These are phyloP conservation scores for Subacronicta megacephala DNA, from an alignment of 2,888 invertebrate genomes.

Conservation along the genomic window DNA sequence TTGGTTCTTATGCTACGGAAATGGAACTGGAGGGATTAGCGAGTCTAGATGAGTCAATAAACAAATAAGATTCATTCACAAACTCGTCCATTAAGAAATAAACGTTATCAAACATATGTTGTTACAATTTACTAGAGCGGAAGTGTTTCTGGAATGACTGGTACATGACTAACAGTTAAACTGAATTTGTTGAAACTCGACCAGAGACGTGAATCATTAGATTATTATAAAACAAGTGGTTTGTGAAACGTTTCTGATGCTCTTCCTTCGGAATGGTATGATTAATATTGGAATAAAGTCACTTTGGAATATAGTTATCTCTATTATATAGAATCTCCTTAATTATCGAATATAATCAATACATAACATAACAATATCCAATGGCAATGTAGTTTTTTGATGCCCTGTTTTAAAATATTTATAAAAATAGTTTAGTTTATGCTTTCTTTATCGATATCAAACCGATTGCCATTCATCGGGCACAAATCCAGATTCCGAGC, in stretches of 20 bases:
- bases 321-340: too few relatives aligned
- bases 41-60: too few relatives aligned
- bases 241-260: constrained; percentile 11
- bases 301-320: not conserved
- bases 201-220: constrained; percentile 23
- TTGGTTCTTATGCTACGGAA: too few relatives aligned
- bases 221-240: constrained; percentile 11
- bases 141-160: constrained; percentile 22
- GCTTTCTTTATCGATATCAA: too few relatives aligned
- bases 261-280: constrained; percentile 5
- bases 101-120: constrained; percentile 38
- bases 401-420: too few relatives aligned
- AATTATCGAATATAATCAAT: too few relatives aligned
- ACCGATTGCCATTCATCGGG: too few relatives aligned
- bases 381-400: too few relatives aligned
- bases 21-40: too few relatives aligned
- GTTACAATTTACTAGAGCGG: constrained; percentile 16
- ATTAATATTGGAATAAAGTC: constrained; percentile 8
- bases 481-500: too few relatives aligned
- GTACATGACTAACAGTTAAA: constrained; percentile 33
- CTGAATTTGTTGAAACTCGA: constrained; percentile 27
- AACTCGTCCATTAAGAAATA: constrained; percentile 1
- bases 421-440: too few relatives aligned
- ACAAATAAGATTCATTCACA: constrained; percentile 7
- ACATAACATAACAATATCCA: too few relatives aligned